Percentiles rank a stretch among this genome's conserved stretches.
These are phyloP conservation scores for Okapia johnstoni DNA, from an alignment of 2,113 vertebrate genomes.

Conservation along the genomic window DNA sequence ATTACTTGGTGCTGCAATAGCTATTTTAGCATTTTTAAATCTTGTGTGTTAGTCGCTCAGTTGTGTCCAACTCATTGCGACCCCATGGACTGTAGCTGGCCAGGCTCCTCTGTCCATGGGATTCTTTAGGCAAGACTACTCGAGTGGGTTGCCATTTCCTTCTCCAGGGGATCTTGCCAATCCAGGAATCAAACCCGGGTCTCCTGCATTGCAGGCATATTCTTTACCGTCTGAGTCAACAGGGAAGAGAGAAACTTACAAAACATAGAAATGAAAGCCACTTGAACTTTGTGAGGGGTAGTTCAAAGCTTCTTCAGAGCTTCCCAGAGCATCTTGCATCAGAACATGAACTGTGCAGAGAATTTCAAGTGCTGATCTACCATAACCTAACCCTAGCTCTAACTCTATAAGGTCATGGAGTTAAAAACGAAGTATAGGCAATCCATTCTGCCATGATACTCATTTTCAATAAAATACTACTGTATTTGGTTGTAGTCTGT, in stretches of 20 bases:
- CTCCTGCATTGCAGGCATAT: neutral
- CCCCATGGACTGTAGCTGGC: neutral
- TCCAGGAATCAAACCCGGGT: neutral
- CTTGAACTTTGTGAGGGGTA: neutral
- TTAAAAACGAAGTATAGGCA: neutral
- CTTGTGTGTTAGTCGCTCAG: neutral
- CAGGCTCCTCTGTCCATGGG: neutral
- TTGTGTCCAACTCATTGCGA: neutral
- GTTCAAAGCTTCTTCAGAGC: neutral
- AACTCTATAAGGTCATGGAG: neutral
- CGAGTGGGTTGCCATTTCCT: neutral
- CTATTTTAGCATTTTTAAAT: neutral
- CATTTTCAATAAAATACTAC: neutral
- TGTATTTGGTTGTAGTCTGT: neutral
- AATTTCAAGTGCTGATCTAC: slow-evolving; percentile 18
- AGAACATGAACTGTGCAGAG: neutral
- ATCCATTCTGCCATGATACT: neutral
- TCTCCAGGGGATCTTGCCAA: neutral
- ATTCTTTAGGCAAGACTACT: neutral
- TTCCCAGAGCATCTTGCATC: neutral
- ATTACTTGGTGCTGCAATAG: neutral
- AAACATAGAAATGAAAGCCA: neutral
- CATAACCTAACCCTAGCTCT: neutral
- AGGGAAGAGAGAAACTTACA: neutral
- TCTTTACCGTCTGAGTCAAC: neutral